phyloP scores from a whole-genome alignment of 2,113 vertebrate genomes.

The Crypturellus undulatus region DNA sequence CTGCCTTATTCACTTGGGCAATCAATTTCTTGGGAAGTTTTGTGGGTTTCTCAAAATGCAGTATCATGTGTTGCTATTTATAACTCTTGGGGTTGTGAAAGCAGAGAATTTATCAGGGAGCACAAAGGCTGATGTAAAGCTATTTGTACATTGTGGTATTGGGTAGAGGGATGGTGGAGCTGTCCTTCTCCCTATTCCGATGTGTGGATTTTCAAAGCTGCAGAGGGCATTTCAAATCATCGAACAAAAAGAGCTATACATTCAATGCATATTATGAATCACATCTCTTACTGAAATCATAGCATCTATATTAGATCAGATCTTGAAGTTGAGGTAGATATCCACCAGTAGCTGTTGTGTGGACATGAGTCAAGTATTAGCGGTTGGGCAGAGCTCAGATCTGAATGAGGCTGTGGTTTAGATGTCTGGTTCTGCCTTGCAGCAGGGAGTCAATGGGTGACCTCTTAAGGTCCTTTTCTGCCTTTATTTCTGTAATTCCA shows the following conservation, averaged over 20 bases:
- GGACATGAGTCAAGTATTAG: not conserved
- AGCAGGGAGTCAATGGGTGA: not conserved
- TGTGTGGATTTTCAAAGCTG: not conserved
- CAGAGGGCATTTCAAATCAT: not conserved
- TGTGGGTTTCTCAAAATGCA: not conserved
- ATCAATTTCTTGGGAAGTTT: constrained; percentile 5
- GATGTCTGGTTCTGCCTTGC: not conserved
- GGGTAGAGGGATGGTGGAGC: not conserved
- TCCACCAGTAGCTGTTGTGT: not conserved
- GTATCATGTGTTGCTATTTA: not conserved
- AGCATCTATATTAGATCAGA: not conserved
- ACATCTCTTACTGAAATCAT: not conserved
- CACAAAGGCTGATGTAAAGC: not conserved
- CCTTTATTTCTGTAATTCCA: not conserved
- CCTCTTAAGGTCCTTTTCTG: not conserved
- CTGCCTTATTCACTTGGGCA: not conserved
- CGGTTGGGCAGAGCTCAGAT: not conserved
- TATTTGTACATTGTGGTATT: not conserved
- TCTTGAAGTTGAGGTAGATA: not conserved
- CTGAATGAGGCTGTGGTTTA: not conserved
- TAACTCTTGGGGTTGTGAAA: constrained; percentile 36
- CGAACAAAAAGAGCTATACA: not conserved
- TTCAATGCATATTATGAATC: not conserved
- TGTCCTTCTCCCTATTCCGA: not conserved
- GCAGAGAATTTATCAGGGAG: not conserved